Evolutionary conservation across 2,113 vertebrate species (phyloP).

Genomic region (Oenanthe melanoleuca): DNA sequence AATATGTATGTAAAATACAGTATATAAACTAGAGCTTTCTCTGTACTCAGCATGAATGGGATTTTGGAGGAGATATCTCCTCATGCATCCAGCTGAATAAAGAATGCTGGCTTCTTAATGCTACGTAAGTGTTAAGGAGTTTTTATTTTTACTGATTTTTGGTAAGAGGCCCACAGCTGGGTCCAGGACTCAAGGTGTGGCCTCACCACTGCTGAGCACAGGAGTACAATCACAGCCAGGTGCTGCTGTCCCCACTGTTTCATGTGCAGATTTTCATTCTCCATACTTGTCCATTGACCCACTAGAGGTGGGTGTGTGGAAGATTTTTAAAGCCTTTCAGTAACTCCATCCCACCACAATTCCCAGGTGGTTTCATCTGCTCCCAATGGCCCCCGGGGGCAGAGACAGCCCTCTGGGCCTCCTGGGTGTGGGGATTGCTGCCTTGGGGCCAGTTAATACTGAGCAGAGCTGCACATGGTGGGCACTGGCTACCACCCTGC

Average conservation of each 20-base stretch:
- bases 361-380: neutral
- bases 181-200: fast-evolving
- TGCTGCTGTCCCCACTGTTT: neutral
- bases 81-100: neutral
- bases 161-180: neutral
- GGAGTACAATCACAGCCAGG: neutral
- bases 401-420: neutral
- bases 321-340: neutral
- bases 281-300: neutral
- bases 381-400: too few relatives aligned
- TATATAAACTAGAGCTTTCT: neutral
- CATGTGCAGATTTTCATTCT: neutral
- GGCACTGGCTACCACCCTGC: neutral
- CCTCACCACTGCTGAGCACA: neutral
- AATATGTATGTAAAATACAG: neutral
- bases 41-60: neutral
- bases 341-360: neutral
- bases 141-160: neutral
- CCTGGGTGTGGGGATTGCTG: neutral
- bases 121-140: neutral
- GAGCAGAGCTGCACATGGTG: neutral
- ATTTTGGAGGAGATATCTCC: neutral
- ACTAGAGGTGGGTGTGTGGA: neutral
- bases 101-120: neutral
- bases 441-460: neutral